phyloP scores from a whole-genome alignment of 2,888 invertebrate species.

The Formica aserva region DNA sequence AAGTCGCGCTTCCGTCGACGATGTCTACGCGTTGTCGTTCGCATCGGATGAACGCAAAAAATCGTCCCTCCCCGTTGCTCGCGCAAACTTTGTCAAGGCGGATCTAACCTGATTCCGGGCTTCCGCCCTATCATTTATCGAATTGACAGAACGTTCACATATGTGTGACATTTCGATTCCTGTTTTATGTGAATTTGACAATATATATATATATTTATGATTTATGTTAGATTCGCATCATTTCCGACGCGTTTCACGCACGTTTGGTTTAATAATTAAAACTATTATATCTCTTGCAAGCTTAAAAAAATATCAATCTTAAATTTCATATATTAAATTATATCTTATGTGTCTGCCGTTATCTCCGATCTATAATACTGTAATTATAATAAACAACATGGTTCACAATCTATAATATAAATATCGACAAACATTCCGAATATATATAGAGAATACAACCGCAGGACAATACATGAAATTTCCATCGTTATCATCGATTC shows the following conservation, averaged over 20 bases:
- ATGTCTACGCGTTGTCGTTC: constrained; percentile 27
- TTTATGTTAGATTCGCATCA: not conserved
- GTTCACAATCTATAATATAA: not conserved
- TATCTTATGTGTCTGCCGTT: not conserved
- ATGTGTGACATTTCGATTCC: constrained; percentile 3
- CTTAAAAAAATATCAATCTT: not conserved
- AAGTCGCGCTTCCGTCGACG: constrained; percentile 31
- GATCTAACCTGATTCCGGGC: not conserved
- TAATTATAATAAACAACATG: not conserved
- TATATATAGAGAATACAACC: not conserved
- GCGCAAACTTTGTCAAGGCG: not conserved
- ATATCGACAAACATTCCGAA: not conserved
- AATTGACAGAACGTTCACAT: not conserved
- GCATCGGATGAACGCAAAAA: constrained; percentile 29
- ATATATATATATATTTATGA: not conserved
- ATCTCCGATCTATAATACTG: not conserved
- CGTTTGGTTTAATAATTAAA: not conserved
- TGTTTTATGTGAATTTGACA: not conserved
- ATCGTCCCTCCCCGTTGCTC: not conserved
- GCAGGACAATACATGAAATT: constrained; percentile 42
- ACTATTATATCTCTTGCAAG: not conserved
- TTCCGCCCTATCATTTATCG: constrained; percentile 5
- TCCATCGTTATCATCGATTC: constrained; percentile 44
- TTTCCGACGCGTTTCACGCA: not conserved
- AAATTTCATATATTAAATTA: not conserved